Percentiles rank a stretch among this genome's conserved stretches.
phyloP scores from a whole-genome alignment of 2,113 vertebrate species.

The Picathartes gymnocephalus region DNA sequence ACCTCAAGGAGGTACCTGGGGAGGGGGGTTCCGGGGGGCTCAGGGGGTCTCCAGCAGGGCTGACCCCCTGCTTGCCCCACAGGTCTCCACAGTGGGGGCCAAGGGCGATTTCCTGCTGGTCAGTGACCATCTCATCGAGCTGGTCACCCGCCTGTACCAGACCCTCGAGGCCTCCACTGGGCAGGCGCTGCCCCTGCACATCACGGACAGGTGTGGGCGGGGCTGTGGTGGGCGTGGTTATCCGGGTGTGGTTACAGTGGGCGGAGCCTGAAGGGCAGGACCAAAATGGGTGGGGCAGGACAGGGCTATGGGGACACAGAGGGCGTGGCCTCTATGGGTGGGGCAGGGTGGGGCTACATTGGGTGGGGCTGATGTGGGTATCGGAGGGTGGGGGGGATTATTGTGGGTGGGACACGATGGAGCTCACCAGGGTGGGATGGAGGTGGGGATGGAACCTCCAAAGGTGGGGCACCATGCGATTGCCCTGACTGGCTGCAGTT shows the following conservation, averaged over 20 bases:
- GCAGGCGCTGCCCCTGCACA: constrained; percentile 55
- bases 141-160: constrained; percentile 68
- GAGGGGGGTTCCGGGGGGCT: accelerated
- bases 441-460: neutral
- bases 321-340: neutral
- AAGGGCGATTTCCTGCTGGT: constrained; percentile 74
- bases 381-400: too few relatives aligned
- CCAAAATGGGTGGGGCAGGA: neutral
- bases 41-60: neutral
- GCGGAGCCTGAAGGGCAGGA: accelerated
- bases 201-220: constrained; percentile 63
- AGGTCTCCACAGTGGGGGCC: constrained; percentile 38
- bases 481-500: neutral
- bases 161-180: constrained; percentile 23
- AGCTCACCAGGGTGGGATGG: neutral
- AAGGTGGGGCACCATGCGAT: neutral
- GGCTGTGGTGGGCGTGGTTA: neutral
- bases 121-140: constrained; percentile 73
- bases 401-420: neutral
- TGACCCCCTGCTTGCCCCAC: neutral
- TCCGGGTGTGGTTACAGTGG: accelerated
- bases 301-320: neutral
- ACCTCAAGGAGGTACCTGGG: constrained; percentile 70
- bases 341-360: neutral
- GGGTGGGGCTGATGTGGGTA: neutral